phyloP scores from a whole-genome alignment of 2,797 vertebrate genomes.

The Rhynchotus rufescens region DNA sequence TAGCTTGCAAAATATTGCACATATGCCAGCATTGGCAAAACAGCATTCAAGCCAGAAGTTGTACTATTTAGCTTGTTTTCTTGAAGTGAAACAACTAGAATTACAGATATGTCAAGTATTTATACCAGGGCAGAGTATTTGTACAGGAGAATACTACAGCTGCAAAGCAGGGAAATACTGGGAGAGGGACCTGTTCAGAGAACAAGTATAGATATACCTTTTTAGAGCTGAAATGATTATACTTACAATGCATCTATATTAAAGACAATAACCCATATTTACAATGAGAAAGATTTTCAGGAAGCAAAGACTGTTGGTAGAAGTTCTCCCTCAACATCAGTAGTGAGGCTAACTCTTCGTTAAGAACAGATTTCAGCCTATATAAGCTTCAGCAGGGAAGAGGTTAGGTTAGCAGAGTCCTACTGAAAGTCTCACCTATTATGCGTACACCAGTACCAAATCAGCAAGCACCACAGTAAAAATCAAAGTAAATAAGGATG shows the following conservation, averaged over 20 bases:
- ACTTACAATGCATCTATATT: neutral
- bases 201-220: neutral
- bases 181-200: neutral
- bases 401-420: neutral
- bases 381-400: neutral
- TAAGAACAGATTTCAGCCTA: slow-evolving; percentile 1
- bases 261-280: neutral
- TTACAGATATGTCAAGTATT: neutral
- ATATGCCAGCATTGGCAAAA: neutral
- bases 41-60: neutral
- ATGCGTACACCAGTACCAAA: neutral
- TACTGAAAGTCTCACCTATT: neutral
- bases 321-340: neutral
- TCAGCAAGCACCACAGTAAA: neutral
- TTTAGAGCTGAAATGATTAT: neutral
- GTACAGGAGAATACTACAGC: neutral
- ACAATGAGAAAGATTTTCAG: neutral
- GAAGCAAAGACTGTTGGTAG: neutral
- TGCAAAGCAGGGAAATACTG: neutral
- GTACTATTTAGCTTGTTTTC: neutral
- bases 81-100: neutral
- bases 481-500: neutral
- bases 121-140: neutral
- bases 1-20: slow-evolving; percentile 10
- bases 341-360: neutral